Base-by-base conservation (phyloP, 2,797 vertebrate species). In the Sebastes diaconus region DNA sequence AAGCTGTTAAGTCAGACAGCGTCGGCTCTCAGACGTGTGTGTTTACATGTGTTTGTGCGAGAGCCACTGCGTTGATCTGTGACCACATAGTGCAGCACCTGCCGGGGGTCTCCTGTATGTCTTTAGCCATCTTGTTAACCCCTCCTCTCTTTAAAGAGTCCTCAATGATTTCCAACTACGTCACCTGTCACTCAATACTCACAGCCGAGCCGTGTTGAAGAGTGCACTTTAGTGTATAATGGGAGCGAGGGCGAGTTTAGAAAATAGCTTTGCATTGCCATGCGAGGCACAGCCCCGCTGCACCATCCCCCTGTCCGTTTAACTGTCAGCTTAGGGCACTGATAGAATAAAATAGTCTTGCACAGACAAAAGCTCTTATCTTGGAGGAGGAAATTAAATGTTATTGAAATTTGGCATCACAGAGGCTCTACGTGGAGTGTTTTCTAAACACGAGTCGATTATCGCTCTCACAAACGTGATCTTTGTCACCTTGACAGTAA, bases 331-430 rank as follows among this genome's bases (percentile, higher is more conserved):
- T 77, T 72, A 75, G 85, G 85, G 83, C 80, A 63, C 74, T 9
- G 76, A 87, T 80, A 16, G 77, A 88, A 86, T 80, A 70, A 81
- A 91, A 88, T 79, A 34, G 79, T 80, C 77, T 80, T 75, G 80
- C 85, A 81, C 24, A 76, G 84, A 92, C 90, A 93, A 92, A 93
- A 88, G 89, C 84, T 83, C 84, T 93, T 92, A 94, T 93, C 93
- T 69, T 65, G n/a, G 74, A 68, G 79, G 70, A 78, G 93, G 93
- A 93, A 93, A 94, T 93, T 86, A 90, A 90, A 92, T 84, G 81
- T 59, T 88, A 89, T 91, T 92, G 81, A 88, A 59, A 90, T 85
- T 64, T 84, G 81, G 82, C 82, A 68, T 89, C 65, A 27, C 42
- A 27, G 66, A 69, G 34, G 68, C 55, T 36, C 34, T 78, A 88